Conservation (phyloP, 2,797 vertebrate genomes). For the Phylloscopus collybita region DNA sequence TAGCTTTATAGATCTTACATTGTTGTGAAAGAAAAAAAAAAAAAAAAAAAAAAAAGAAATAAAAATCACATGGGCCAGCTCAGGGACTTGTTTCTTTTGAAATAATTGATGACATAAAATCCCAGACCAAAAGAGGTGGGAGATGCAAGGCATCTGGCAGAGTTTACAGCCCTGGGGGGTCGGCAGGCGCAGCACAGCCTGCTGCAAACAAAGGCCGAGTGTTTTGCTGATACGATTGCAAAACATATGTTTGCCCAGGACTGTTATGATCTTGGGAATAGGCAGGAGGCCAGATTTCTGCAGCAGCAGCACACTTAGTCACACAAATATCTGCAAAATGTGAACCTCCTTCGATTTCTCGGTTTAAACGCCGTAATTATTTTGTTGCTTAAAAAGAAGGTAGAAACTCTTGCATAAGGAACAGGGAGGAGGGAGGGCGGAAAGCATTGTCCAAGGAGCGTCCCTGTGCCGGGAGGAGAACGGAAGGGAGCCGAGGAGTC, state of each 20-base stretch:
- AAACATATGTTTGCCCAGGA: conserved; percentile 63
- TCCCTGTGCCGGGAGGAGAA: neutral
- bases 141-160: conserved; percentile 43
- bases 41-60: neutral
- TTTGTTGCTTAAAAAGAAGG: neutral
- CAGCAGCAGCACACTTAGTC: neutral
- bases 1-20: neutral
- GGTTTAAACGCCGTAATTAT: neutral
- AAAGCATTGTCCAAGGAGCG: too few relatives aligned
- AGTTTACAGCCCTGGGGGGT: conserved; percentile 25
- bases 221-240: conserved; percentile 66
- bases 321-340: conserved; percentile 1
- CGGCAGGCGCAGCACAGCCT: neutral
- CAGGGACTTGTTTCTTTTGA: neutral
- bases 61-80: neutral
- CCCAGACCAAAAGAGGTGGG: neutral
- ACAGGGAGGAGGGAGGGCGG: too few relatives aligned
- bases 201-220: conserved; percentile 62
- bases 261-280: conserved; percentile 48
- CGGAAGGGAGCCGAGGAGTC: neutral
- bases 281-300: conserved; percentile 39
- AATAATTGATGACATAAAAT: neutral
- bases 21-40: neutral
- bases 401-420: neutral
- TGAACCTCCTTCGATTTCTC: neutral